Evolutionary conservation across 2,888 invertebrate genomes (phyloP).

Genomic region (Hirudinaria manillensis): DNA sequence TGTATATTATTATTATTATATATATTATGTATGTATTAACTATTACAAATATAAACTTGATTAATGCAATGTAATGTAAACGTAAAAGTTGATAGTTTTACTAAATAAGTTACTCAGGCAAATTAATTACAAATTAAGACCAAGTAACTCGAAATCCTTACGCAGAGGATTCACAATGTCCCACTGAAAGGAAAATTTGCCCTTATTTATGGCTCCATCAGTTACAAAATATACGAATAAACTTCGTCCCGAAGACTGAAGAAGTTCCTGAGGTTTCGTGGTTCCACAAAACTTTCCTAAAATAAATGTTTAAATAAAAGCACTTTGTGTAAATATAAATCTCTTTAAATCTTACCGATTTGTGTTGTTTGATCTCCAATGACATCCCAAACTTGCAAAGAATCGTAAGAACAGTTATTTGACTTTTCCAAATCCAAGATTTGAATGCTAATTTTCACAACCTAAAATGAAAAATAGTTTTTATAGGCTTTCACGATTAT

Average conservation of each 20-base stretch:
- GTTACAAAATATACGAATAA: constrained; percentile 10
- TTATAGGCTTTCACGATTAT: not conserved
- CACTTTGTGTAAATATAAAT: not conserved
- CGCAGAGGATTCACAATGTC: not conserved
- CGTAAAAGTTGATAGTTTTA: no score
- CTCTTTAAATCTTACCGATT: not conserved
- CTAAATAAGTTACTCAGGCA: no score
- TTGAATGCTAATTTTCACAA: constrained; percentile 19
- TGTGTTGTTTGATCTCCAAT: not conserved
- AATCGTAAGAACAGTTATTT: constrained; percentile 22
- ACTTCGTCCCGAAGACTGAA: not conserved
- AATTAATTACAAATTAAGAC: not conserved
- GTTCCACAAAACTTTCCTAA: constrained; percentile 10
- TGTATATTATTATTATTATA: no score
- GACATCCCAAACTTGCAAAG: constrained; percentile 21
- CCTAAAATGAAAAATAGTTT: not conserved
- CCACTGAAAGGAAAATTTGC: constrained; percentile 10
- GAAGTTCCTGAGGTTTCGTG: not conserved
- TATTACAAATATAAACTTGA: not conserved
- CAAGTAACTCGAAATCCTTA: not conserved
- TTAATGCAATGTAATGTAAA: not conserved
- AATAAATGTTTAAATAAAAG: no score
- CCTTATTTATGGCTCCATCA: constrained; percentile 4
- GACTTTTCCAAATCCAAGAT: constrained; percentile 22
- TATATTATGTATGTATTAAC: not conserved